Evolutionary conservation across 2,797 vertebrate species (phyloP), one percentile per base, ranked within the genome.

Genomic region (Hippocampus kuda): DNA sequence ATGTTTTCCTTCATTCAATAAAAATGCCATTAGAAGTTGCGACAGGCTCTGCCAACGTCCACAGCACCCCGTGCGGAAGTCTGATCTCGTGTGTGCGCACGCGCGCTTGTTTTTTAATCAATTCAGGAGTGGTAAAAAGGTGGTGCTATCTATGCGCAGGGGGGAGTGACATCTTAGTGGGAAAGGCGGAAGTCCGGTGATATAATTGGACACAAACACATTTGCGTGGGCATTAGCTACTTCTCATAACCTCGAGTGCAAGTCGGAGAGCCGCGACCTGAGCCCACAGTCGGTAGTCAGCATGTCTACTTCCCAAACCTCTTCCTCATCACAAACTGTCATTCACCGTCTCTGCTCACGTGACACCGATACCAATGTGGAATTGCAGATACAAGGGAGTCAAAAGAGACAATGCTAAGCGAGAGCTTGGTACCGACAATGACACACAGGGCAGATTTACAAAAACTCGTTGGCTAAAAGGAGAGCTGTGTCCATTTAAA

Each of bases 91-190:
- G 34, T 38, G 34, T 38, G 34, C 34, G 3, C n/a, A n/a, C 27
- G 81, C 68, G 71, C 66, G 72, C 27, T 68, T 56, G 24, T 75
- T 70, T 69, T 72, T 70, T 78, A 57, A 71, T 78, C 77, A 81
- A 62, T 76, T 82, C 68, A 67, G 74, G 67, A 67, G 78, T 83
- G 82, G 83, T 85, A 86, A 83, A 88, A 88, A 88, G 76, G 79
- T 71, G 69, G 74, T 81, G 74, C 71, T 76, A 78, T 83, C 71
- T 87, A 89, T 85, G 71, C 89, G 89, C 85, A 89, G 74, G 70
- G 80, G 77, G 69, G 79, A 68, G 80, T 77, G 76, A 79, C 59
- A 75, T 68, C 82, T 68, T 72, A 77, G 77, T 80, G 75, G 22
- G 27, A 67, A 63, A 44, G 11, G 41, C 16, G 44, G 61, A 42